phyloP scores from a whole-genome alignment of 2,797 vertebrate species.

The Tolypeutes matacus region DNA sequence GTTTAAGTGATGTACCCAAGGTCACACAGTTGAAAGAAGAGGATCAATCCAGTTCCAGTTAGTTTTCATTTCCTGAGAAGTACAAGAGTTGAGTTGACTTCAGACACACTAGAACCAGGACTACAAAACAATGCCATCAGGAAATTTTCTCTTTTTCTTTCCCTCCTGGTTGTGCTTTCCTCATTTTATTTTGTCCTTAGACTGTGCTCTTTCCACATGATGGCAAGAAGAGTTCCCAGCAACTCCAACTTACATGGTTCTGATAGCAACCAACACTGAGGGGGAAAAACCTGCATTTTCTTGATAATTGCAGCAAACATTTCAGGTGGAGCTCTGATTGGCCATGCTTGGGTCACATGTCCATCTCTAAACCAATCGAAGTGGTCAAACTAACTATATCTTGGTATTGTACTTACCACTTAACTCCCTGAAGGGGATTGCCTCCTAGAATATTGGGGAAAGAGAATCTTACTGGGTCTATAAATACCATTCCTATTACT shows the following conservation, averaged over 20 bases:
- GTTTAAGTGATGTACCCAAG: neutral
- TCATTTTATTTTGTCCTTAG: slow-evolving; percentile 9
- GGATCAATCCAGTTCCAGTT: neutral
- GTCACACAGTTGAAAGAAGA: neutral
- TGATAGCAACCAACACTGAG: neutral
- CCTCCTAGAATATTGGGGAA: neutral
- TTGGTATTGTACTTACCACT: neutral
- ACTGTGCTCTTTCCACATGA: neutral
- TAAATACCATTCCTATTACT: neutral
- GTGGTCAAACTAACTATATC: neutral
- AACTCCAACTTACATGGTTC: neutral
- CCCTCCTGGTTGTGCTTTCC: neutral
- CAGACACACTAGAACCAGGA: neutral
- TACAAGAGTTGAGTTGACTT: slow-evolving; percentile 5
- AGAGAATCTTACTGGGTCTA: neutral
- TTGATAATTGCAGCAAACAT: neutral
- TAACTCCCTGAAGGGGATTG: too few species aligned
- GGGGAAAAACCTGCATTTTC: neutral
- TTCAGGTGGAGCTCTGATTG: neutral
- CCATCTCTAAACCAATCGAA: slow-evolving; percentile 2
- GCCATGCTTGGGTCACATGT: neutral
- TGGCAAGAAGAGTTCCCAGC: neutral
- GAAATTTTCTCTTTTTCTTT: neutral
- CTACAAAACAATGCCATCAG: neutral
- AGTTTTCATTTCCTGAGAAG: neutral